Conservation (phyloP, 2,888 invertebrate species). For the Choreutis nemorana region DNA sequence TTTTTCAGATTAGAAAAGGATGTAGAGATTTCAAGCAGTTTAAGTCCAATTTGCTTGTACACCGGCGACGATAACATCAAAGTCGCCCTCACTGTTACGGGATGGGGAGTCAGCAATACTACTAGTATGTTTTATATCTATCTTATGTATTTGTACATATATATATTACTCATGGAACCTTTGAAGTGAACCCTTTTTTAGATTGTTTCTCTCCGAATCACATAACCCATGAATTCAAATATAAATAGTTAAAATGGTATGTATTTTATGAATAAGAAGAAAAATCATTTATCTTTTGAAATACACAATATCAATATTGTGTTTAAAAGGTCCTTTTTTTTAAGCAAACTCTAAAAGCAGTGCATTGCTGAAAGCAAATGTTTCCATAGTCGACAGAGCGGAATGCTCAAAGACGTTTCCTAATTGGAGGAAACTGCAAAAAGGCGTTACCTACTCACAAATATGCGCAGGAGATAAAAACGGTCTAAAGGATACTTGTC, state of each 20-base stretch:
- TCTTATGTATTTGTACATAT: background rate
- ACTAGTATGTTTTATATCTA: constrained; percentile 23
- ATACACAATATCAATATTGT: background rate
- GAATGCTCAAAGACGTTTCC: constrained; percentile 32
- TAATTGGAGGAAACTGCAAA: constrained; percentile 37
- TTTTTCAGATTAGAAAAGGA: constrained; percentile 29
- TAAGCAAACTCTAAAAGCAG: constrained; percentile 31
- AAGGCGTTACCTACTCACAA: constrained; percentile 33
- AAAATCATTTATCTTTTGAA: too few species aligned
- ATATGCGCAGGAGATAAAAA: constrained; percentile 47
- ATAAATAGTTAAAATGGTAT: too few species aligned
- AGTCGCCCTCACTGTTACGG: constrained; percentile 34
- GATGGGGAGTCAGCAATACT: constrained; percentile 49
- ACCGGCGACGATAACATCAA: constrained; percentile 26
- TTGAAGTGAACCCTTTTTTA: too few species aligned
- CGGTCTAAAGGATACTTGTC: constrained; percentile 42
- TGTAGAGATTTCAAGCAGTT: constrained; percentile 21
- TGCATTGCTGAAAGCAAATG: constrained; percentile 38
- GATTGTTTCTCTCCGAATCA: too few species aligned
- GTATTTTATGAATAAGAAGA: too few species aligned
- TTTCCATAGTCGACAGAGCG: constrained; percentile 23
- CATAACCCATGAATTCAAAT: too few species aligned
- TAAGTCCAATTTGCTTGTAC: constrained; percentile 43
- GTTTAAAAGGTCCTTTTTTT: constrained; percentile 4
- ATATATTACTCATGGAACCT: too few species aligned